A percentile compares a stretch with the other conserved stretches of the same genome.
phyloP scores from a whole-genome alignment of 2,888 invertebrate species.

The Stomorhina lunata region DNA sequence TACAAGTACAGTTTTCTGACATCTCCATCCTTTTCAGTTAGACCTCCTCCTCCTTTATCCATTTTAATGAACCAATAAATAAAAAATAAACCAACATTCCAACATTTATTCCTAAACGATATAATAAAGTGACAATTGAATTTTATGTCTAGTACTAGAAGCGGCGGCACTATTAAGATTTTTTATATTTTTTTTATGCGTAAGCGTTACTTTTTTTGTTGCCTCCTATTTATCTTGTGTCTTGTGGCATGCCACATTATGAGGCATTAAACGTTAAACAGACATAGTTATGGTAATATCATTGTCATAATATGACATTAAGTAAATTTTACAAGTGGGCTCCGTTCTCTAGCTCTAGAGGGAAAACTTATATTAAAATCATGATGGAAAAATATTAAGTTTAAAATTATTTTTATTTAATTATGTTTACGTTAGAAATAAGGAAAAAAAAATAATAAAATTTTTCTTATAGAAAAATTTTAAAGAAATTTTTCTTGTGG shows the following conservation, averaged over 20 bases:
- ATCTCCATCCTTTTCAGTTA: neutral
- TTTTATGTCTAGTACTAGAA: slow-evolving; percentile 2
- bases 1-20: too few species aligned
- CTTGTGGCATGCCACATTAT: slow-evolving; percentile 38
- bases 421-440: slow-evolving; percentile 30
- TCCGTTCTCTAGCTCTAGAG: slow-evolving; percentile 2
- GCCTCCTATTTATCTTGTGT: neutral
- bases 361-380: slow-evolving; percentile 46
- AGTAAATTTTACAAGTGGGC: too few species aligned
- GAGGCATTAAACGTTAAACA: slow-evolving; percentile 51
- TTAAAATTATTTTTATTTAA: slow-evolving; percentile 47
- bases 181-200: neutral
- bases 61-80: neutral
- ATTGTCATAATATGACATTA: slow-evolving; percentile 36
- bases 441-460: slow-evolving; percentile 6
- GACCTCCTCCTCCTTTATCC: neutral
- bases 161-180: neutral
- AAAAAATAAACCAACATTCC: neutral
- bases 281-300: slow-evolving; percentile 43
- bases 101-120: neutral
- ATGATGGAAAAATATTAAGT: neutral
- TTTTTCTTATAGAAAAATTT: too few species aligned
- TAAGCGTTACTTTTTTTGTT: neutral
- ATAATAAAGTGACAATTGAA: slow-evolving; percentile 20
- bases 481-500: too few species aligned